A percentile compares a stretch with the other conserved stretches of the same genome.
Conservation (phyloP, 2,888 invertebrate genomes). For the Cryptus armator region DNA sequence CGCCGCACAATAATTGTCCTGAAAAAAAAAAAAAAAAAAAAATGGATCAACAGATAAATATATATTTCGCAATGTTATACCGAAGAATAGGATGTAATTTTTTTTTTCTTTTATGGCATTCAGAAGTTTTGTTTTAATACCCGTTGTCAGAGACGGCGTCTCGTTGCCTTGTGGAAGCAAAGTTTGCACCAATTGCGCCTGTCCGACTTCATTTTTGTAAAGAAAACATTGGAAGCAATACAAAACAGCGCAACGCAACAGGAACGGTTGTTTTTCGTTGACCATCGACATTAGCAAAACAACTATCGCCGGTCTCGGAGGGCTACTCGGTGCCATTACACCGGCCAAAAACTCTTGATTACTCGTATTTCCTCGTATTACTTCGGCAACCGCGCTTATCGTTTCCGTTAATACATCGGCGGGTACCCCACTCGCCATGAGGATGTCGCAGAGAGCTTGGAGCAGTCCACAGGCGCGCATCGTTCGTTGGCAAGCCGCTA, state of each 20-base stretch:
- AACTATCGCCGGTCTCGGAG: slow-evolving; percentile 97
- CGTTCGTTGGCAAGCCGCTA: slow-evolving; percentile 92
- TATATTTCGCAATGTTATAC: neutral
- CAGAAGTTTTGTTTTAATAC: slow-evolving; percentile 65
- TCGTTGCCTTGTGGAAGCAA: slow-evolving; percentile 95
- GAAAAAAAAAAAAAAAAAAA: slow-evolving; percentile 74
- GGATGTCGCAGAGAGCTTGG: slow-evolving; percentile 93
- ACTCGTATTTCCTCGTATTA: slow-evolving; percentile 94
- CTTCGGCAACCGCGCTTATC: slow-evolving; percentile 97
- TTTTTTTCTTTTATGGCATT: neutral
- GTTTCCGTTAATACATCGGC: slow-evolving; percentile 98
- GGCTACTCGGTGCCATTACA: slow-evolving; percentile 96
- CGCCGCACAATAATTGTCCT: slow-evolving; percentile 97
- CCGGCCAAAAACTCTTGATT: slow-evolving; percentile 97
- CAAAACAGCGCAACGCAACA: slow-evolving; percentile 95
- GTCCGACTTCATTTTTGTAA: slow-evolving; percentile 96
- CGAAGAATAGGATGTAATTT: neutral
- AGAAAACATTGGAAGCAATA: slow-evolving; percentile 99
- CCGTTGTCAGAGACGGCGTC: slow-evolving; percentile 89
- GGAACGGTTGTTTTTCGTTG: slow-evolving; percentile 98
- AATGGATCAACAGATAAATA: neutral
- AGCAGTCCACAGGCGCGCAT: slow-evolving; percentile 95
- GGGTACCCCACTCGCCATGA: slow-evolving; percentile 98
- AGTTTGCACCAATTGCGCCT: slow-evolving; percentile 95
- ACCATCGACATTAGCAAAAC: slow-evolving; percentile 99